Conservation (phyloP, 2,888 invertebrate species). For the Ochropleura plecta region DNA sequence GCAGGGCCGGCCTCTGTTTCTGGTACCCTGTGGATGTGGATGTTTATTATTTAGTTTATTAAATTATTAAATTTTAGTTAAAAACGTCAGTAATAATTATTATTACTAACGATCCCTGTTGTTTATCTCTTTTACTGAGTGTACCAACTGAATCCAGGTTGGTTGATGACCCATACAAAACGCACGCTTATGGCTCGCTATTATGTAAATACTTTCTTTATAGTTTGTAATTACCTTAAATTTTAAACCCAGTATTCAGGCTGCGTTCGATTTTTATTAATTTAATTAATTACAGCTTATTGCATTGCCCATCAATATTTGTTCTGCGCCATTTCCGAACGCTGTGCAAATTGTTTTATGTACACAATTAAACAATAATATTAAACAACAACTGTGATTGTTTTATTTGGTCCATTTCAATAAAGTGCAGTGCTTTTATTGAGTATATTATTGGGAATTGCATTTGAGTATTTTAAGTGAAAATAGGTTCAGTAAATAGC, state of each 20-base stretch:
- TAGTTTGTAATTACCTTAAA: conserved; percentile 16
- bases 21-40: no score
- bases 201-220: conserved; percentile 46
- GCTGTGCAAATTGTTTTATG: conserved; percentile 41
- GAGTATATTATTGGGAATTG: background rate
- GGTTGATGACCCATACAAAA: conserved; percentile 33
- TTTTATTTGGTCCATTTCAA: conserved; percentile 33
- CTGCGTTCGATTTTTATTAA: conserved; percentile 26
- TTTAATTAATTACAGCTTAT: conserved; percentile 51
- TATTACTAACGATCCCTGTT: no score
- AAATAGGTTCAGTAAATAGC: background rate
- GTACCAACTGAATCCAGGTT: conserved; percentile 2
- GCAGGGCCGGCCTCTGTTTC: no score
- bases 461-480: conserved; percentile 3
- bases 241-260: conserved; percentile 23
- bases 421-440: background rate
- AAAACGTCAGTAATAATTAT: no score
- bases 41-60: no score
- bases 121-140: no score
- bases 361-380: conserved; percentile 44
- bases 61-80: no score
- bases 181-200: background rate
- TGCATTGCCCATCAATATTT: conserved; percentile 50
- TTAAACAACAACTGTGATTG: conserved; percentile 39
- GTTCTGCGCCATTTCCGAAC: conserved; percentile 34